phyloP scores from a whole-genome alignment of 2,797 vertebrate genomes.

The Clarias laeviceps region DNA sequence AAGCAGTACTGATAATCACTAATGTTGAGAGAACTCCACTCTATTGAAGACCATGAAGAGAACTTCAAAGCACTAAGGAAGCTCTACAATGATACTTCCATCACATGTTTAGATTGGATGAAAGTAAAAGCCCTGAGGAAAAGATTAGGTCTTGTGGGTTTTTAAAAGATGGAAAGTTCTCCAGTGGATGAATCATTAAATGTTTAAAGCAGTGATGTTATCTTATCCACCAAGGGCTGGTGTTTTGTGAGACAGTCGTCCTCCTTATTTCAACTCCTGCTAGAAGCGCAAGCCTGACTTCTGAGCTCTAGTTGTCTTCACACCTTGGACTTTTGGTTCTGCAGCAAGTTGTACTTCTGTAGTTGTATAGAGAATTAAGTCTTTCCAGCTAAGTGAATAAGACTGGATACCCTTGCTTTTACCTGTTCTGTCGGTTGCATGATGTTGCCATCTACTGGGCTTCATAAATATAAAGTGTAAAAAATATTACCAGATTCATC shows the following conservation, averaged over 20 bases:
- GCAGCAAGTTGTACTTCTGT: neutral
- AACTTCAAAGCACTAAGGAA: neutral
- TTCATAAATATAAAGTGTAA: neutral
- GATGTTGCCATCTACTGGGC: conserved; percentile 49
- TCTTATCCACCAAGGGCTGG: neutral
- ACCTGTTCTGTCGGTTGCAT: conserved; percentile 19
- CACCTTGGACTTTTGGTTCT: neutral
- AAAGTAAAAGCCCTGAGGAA: neutral
- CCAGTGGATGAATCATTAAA: conserved; percentile 19
- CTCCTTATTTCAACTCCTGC: neutral
- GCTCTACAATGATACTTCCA: neutral
- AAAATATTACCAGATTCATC: neutral
- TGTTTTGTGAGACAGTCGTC: neutral
- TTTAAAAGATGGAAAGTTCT: conserved; percentile 7
- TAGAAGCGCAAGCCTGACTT: neutral
- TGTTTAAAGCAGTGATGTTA: neutral
- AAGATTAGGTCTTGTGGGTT: conserved; percentile 4
- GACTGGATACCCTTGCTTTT: neutral
- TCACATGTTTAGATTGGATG: neutral
- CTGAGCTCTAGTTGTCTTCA: neutral
- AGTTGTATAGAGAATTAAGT: neutral
- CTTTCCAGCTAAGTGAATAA: neutral
- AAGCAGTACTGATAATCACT: neutral
- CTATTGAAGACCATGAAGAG: neutral
- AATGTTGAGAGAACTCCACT: neutral